Percentiles rank a stretch among this genome's conserved stretches.
phyloP scores from a whole-genome alignment of 2,113 vertebrate species.

The Epinephelus lanceolatus region DNA sequence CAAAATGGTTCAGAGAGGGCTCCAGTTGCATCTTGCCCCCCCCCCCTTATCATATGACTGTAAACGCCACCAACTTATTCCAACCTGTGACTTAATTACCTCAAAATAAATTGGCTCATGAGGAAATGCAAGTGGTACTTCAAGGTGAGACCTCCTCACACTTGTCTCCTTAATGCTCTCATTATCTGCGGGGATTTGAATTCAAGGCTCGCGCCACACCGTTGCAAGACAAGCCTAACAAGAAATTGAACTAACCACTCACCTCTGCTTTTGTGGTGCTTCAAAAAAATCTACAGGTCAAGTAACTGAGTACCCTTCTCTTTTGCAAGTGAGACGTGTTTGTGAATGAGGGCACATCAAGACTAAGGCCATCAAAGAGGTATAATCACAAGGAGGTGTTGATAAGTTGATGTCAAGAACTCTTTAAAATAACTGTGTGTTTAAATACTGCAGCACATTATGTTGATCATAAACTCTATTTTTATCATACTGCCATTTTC shows the following conservation, averaged over 20 bases:
- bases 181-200: constrained; percentile 73
- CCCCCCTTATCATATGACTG: constrained; percentile 15
- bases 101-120: constrained; percentile 71
- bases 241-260: constrained; percentile 28
- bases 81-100: constrained; percentile 73
- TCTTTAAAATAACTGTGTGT: not conserved
- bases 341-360: not conserved
- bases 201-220: constrained; percentile 43
- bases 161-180: constrained; percentile 69
- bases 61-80: constrained; percentile 47
- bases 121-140: constrained; percentile 64
- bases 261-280: constrained; percentile 45
- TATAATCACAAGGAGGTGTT: not conserved
- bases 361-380: not conserved
- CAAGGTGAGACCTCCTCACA: constrained; percentile 70
- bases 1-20: constrained; percentile 35
- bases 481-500: not conserved
- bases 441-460: not conserved
- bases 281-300: constrained; percentile 52
- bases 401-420: not conserved
- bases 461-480: not conserved
- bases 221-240: constrained; percentile 7
- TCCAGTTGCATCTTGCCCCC: constrained; percentile 17
- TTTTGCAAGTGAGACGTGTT: constrained; percentile 39
- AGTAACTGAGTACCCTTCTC: constrained; percentile 51